Evolutionary conservation across 2,797 vertebrate species (phyloP).

Genomic region (Manis pentadactyla): DNA sequence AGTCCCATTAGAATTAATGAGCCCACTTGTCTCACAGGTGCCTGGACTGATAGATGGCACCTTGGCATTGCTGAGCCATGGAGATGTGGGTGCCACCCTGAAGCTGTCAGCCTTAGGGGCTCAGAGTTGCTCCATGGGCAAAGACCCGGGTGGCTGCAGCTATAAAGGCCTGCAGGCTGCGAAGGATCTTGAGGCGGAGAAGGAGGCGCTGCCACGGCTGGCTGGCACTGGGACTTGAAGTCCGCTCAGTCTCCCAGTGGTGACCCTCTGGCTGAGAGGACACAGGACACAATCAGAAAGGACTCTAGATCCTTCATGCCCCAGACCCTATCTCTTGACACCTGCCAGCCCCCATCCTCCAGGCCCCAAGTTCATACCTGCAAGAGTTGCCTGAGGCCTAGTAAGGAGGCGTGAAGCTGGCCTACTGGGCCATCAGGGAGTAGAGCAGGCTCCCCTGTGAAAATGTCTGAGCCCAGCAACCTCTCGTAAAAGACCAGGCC

Average conservation of each 20-base stretch:
- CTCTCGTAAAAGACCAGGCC: constrained; percentile 84
- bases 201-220: constrained; percentile 58
- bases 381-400: constrained; percentile 75
- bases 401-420: constrained; percentile 72
- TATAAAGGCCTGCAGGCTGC: constrained; percentile 84
- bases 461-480: constrained; percentile 84
- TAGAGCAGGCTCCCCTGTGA: constrained; percentile 68
- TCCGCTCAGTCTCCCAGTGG: constrained; percentile 8
- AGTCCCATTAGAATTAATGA: neutral
- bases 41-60: neutral
- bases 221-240: neutral
- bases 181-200: constrained; percentile 80
- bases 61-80: neutral
- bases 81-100: neutral
- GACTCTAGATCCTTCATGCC: neutral
- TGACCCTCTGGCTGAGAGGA: constrained; percentile 58
- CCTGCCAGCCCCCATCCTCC: neutral
- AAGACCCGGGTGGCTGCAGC: constrained; percentile 84
- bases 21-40: neutral
- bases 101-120: neutral
- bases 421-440: constrained; percentile 23
- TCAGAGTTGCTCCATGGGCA: constrained; percentile 81
- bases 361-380: constrained; percentile 69
- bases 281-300: constrained; percentile 43
- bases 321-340: neutral